Evolutionary conservation across 2,113 vertebrate genomes (phyloP).

Genomic region (Sceloporus undulatus): DNA sequence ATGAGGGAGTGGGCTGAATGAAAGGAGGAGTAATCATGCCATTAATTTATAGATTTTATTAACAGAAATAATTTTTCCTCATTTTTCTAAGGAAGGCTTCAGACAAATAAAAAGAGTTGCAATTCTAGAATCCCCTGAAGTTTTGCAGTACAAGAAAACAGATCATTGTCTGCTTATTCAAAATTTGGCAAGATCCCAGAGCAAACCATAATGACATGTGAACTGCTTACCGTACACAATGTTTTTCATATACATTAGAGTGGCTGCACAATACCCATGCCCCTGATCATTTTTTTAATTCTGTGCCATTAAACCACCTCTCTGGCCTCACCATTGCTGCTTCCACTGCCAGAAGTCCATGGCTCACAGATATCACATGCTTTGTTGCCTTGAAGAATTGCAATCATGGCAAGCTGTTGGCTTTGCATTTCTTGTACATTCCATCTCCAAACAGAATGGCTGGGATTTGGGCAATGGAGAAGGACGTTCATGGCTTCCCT

Average conservation of each 20-base stretch:
- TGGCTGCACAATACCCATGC: too few relatives aligned
- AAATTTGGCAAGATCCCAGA: neutral
- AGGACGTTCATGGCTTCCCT: too few relatives aligned
- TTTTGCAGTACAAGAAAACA: neutral
- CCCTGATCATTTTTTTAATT: too few relatives aligned
- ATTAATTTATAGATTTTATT: neutral
- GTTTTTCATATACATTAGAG: neutral
- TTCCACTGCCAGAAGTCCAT: too few relatives aligned
- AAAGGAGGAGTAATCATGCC: neutral
- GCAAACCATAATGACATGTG: neutral
- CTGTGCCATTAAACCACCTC: too few relatives aligned
- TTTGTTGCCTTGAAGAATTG: too few relatives aligned
- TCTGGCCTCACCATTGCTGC: too few relatives aligned
- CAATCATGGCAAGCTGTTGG: too few relatives aligned
- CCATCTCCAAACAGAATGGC: too few relatives aligned
- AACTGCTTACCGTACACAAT: neutral
- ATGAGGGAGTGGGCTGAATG: neutral
- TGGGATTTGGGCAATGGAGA: too few relatives aligned
- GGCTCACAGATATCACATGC: too few relatives aligned
- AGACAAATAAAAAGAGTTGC: neutral
- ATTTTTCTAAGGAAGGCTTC: neutral
- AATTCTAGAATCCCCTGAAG: neutral
- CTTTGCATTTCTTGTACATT: too few relatives aligned
- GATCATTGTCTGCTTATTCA: neutral
- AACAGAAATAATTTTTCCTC: neutral